A percentile compares a stretch with the other conserved stretches of the same genome.
Evolutionary conservation across 2,797 vertebrate species (phyloP).

Genomic region (Botia kubotai): DNA sequence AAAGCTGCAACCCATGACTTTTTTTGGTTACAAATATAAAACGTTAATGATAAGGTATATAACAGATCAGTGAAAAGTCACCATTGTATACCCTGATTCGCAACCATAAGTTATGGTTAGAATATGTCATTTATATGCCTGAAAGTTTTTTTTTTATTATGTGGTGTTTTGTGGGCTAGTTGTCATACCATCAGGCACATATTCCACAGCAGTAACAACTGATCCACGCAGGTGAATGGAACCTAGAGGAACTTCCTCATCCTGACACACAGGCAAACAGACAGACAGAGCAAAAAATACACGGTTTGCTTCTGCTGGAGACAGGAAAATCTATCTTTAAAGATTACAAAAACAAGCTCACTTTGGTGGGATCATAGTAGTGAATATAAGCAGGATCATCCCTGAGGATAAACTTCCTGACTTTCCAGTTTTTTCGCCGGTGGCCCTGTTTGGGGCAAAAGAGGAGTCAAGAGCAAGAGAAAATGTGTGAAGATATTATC

Average conservation of each 20-base stretch:
- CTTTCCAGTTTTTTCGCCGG: slow-evolving; percentile 96
- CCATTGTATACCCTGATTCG: too few species aligned
- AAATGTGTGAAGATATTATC: neutral
- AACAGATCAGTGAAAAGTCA: too few species aligned
- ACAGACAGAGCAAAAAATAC: neutral
- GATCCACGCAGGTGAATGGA: slow-evolving; percentile 90
- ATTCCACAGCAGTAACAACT: slow-evolving; percentile 92
- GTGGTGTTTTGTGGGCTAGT: neutral
- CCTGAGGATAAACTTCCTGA: slow-evolving; percentile 92
- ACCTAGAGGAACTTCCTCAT: slow-evolving; percentile 87
- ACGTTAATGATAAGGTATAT: too few species aligned
- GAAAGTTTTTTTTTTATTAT: neutral
- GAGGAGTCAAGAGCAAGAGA: neutral
- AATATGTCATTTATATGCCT: neutral
- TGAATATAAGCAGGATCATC: slow-evolving; percentile 94
- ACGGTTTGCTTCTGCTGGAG: neutral
- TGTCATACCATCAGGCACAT: slow-evolving; percentile 86
- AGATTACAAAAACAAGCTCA: slow-evolving; percentile 59
- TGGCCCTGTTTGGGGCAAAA: slow-evolving; percentile 82
- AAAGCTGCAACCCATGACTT: too few species aligned
- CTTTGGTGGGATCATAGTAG: slow-evolving; percentile 94
- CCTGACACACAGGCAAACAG: slow-evolving; percentile 68
- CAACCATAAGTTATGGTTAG: too few species aligned
- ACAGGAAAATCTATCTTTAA: neutral
- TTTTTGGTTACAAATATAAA: too few species aligned